Conservation (phyloP, 64 coral and sea anemone species). For the Montipora foliosa region DNA sequence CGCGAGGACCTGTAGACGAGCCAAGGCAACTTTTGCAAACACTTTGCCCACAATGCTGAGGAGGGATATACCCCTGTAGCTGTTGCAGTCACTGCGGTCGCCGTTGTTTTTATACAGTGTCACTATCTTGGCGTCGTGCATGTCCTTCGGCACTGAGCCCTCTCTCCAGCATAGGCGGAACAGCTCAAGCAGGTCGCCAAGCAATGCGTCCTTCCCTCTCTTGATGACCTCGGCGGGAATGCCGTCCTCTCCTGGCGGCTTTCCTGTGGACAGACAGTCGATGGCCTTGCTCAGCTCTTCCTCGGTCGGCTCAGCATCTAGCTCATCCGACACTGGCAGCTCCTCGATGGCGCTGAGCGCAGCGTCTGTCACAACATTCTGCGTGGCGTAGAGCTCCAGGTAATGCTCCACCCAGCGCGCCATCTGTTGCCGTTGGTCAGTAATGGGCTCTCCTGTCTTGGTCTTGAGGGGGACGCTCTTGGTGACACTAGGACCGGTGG, state of each 20-base stretch:
- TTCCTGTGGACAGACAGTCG: not conserved
- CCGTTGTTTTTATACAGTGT: too few relatives aligned
- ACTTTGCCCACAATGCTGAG: too few relatives aligned
- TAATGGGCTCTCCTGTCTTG: not conserved
- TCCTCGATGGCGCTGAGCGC: too few relatives aligned
- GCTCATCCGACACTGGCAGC: too few relatives aligned
- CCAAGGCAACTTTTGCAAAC: too few relatives aligned
- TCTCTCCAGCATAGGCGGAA: not conserved
- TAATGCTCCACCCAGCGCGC: not conserved
- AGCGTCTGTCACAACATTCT: too few relatives aligned
- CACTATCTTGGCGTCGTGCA: too few relatives aligned
- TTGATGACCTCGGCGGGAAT: not conserved
- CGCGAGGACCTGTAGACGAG: not conserved
- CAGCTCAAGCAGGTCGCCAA: not conserved
- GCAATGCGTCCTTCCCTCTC: not conserved
- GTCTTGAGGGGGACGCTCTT: constrained; percentile 23
- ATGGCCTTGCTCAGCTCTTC: not conserved
- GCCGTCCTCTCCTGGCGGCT: not conserved
- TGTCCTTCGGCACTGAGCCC: not conserved
- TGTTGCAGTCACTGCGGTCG: too few relatives aligned
- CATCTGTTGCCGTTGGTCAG: constrained; percentile 27
- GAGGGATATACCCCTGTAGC: too few relatives aligned
- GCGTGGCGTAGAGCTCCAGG: too few relatives aligned
- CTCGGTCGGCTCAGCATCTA: too few relatives aligned
- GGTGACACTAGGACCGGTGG: not conserved